Conservation (phyloP, 2,888 invertebrate genomes). For the Drosophila helvetica region DNA sequence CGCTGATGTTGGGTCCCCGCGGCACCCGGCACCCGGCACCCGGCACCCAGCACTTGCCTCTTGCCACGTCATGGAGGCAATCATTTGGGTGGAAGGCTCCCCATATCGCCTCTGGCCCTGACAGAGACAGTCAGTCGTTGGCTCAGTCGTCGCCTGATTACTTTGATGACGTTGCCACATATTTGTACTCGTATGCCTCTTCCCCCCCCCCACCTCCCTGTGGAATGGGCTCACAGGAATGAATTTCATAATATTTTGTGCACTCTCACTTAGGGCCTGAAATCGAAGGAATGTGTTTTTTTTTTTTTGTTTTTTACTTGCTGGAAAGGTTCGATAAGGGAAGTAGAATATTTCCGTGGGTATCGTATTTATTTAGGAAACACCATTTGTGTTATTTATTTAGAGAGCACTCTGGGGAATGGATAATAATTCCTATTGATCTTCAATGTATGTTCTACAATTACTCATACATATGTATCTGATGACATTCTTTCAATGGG, state of each 20-base stretch:
- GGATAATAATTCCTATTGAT: not conserved
- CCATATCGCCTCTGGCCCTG: slow-evolving; percentile 66
- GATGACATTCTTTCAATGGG: not conserved
- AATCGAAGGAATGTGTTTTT: not conserved
- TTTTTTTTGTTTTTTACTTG: too few species aligned
- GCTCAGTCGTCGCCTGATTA: slow-evolving; percentile 71
- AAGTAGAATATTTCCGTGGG: not conserved
- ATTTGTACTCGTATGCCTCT: slow-evolving; percentile 28
- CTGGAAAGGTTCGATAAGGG: not conserved
- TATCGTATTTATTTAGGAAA: not conserved
- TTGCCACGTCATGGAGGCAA: slow-evolving; percentile 78
- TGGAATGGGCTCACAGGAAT: not conserved
- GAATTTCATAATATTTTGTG: slow-evolving; percentile 61
- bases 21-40: slow-evolving; percentile 1
- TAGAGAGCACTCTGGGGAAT: not conserved
- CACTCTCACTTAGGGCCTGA: slow-evolving; percentile 56
- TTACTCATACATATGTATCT: not conserved
- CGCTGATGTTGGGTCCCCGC: slow-evolving; percentile 73
- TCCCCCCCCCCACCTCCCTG: not conserved
- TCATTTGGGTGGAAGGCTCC: slow-evolving; percentile 67
- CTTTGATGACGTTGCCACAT: slow-evolving; percentile 80
- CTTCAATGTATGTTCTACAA: not conserved
- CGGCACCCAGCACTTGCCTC: slow-evolving; percentile 30
- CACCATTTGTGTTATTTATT: not conserved
- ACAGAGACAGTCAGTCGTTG: slow-evolving; percentile 68